A percentile compares a stretch with the other conserved stretches of the same genome.
Evolutionary conservation across 2,113 vertebrate genomes (phyloP).

Genomic region (Ptyas mucosa): DNA sequence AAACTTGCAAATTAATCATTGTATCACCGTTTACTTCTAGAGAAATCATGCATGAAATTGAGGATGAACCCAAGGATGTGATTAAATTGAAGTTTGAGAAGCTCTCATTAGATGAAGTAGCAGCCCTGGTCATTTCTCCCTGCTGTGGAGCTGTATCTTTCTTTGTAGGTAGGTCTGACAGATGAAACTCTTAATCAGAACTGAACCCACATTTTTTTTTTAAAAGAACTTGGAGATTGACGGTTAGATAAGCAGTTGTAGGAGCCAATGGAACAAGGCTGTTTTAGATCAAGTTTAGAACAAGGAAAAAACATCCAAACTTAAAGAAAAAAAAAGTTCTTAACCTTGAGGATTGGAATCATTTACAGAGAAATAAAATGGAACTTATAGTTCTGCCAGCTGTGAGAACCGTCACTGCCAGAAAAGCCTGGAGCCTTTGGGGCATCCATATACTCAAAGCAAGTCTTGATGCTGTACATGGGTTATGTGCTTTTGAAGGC

Average conservation of each 20-base stretch:
- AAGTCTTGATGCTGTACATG: not conserved
- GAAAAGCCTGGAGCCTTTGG: not conserved
- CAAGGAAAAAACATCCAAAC: not conserved
- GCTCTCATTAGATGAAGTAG: slow-evolving; percentile 79
- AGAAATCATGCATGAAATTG: slow-evolving; percentile 46
- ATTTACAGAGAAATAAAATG: not conserved
- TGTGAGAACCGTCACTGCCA: not conserved
- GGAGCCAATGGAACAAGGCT: not conserved
- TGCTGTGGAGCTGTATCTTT: slow-evolving; percentile 86
- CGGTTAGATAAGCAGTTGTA: not conserved
- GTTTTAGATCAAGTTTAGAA: not conserved
- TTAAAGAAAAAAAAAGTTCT: not conserved
- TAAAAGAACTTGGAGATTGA: not conserved
- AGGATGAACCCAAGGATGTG: slow-evolving; percentile 68
- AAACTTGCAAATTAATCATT: slow-evolving; percentile 22
- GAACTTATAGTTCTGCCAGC: not conserved
- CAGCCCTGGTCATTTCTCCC: slow-evolving; percentile 74
- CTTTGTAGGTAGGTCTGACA: slow-evolving; percentile 80
- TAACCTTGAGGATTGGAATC: not conserved
- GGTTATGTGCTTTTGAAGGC: not conserved
- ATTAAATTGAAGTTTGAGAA: slow-evolving; percentile 78
- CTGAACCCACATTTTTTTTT: not conserved
- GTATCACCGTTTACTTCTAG: slow-evolving; percentile 36
- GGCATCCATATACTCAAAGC: not conserved
- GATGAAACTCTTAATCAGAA: not conserved